Evolutionary conservation across 2,113 vertebrate genomes (phyloP).

Genomic region (Bambusicola thoracicus): DNA sequence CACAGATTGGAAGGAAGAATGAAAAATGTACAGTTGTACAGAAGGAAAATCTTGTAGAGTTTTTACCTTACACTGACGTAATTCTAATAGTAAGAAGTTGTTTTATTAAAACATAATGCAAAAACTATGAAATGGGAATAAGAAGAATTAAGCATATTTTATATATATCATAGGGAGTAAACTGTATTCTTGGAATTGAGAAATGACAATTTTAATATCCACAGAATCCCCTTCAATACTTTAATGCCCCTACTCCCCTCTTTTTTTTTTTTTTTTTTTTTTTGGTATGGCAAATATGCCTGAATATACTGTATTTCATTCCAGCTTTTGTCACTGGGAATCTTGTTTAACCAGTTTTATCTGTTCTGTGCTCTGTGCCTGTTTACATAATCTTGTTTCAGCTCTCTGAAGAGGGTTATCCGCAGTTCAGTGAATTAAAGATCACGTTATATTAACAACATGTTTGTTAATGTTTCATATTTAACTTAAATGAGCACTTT

Average conservation of each 20-base stretch:
- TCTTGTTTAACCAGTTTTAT: constrained; percentile 62
- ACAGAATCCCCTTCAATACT: background rate
- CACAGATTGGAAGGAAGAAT: background rate
- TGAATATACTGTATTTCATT: background rate
- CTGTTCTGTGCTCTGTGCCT: background rate
- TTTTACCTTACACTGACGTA: background rate
- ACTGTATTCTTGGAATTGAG: background rate
- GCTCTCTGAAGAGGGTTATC: background rate
- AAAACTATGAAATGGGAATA: background rate
- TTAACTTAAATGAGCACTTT: background rate
- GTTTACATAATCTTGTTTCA: constrained; percentile 17
- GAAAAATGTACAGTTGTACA: background rate
- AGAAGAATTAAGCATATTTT: background rate
- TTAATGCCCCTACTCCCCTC: background rate
- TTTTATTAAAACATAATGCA: background rate
- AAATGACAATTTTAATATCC: background rate
- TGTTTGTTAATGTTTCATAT: constrained; percentile 28
- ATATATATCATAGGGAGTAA: background rate
- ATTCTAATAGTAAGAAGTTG: background rate
- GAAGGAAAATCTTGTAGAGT: background rate
- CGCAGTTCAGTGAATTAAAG: background rate
- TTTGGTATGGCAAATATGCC: background rate
- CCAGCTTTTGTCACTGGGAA: constrained; percentile 34
- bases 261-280: background rate
- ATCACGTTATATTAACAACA: background rate